These are phyloP conservation scores for Lysandra bellargus DNA, from an alignment of 2,888 invertebrate species.

Conservation along the genomic window DNA sequence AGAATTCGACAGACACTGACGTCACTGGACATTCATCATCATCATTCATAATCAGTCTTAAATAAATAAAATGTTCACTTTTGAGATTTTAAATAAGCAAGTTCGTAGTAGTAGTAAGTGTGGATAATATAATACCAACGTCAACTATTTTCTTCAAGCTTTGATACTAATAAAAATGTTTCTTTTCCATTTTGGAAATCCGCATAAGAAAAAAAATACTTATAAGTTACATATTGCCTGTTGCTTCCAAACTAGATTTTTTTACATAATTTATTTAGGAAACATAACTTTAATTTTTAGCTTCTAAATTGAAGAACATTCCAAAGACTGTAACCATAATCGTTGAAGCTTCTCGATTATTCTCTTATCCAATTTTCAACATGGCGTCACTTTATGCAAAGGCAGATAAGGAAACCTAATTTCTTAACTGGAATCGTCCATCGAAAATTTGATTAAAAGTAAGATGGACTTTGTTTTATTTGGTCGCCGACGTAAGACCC, in stretches of 20 bases:
- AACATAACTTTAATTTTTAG: not conserved
- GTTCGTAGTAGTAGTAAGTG: no score
- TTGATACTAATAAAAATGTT: no score
- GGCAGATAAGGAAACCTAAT: slow-evolving; percentile 36
- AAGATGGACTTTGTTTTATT: slow-evolving; percentile 34
- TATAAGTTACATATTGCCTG: no score
- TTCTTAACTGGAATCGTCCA: slow-evolving; percentile 38
- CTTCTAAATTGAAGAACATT: not conserved
- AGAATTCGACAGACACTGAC: slow-evolving; percentile 1
- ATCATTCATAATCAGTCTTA: not conserved
- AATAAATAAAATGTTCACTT: no score
- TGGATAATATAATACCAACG: no score
- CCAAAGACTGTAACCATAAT: not conserved
- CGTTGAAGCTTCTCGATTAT: slow-evolving; percentile 31
- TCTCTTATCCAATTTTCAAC: slow-evolving; percentile 8
- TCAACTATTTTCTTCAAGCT: no score
- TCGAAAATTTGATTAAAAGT: slow-evolving; percentile 41
- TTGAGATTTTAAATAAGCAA: no score
- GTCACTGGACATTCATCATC: not conserved
- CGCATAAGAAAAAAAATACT: no score
- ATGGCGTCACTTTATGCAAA: slow-evolving; percentile 22
- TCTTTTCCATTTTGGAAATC: no score
- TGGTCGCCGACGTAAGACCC: slow-evolving; percentile 25
- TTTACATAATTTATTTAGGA: no score
- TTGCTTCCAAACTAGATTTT: no score